Base-by-base conservation (phyloP, 1,140 invertebrate genomes). In the Trichonephila clavata region DNA sequence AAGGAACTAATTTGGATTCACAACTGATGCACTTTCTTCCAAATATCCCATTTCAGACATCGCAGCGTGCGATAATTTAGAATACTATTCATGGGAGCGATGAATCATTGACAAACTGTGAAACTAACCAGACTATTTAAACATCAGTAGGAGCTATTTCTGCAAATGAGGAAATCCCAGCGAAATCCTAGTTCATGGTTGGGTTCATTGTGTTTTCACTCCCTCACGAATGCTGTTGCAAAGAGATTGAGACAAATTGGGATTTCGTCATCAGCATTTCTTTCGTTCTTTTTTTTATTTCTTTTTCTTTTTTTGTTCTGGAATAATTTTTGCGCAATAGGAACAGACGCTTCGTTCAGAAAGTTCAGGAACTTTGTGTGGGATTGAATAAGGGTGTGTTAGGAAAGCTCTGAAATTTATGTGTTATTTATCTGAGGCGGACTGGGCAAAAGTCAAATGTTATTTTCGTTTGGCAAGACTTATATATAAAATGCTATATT, bases 381-480 rank as follows among this genome's bases (percentile, higher is more conserved):
- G 71, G 71, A 77, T 77, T 77, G 71, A 77, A 77, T 39, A 32
- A 77, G 71, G 71, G 71, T 77, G 71, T 77, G 71, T 77, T 77
- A 27, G 14, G 71, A 77, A 77, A 77, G 71, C 24, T 77, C 27
- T 32, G 24, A 39, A 77, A 77, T 77, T 77, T 77, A 77, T 77
- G 71, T 32, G 71, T 77, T 77, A 77, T 77, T 77, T 77, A 77
- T 77, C 18, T 39, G 71, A 32, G 71, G 71, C 18, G 71, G 68
- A 18, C 50, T 77, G 68, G 27, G 71, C 27, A 77, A 10, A 27
- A 39, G 71, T 77, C 16, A 14, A 32, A 18, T 39, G 24, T 32
- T 77, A 14, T 77, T 18, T 5, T 6, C 18, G 27, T 77, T 77
- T 77, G 71, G 71, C 27, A 71, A 71, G n/a, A 32, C 24, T 71